Percentiles rank a stretch among this genome's conserved stretches.
These are phyloP conservation scores for Lottia gigantea DNA, from an alignment of 2,888 invertebrate species.

Conservation along the genomic window DNA sequence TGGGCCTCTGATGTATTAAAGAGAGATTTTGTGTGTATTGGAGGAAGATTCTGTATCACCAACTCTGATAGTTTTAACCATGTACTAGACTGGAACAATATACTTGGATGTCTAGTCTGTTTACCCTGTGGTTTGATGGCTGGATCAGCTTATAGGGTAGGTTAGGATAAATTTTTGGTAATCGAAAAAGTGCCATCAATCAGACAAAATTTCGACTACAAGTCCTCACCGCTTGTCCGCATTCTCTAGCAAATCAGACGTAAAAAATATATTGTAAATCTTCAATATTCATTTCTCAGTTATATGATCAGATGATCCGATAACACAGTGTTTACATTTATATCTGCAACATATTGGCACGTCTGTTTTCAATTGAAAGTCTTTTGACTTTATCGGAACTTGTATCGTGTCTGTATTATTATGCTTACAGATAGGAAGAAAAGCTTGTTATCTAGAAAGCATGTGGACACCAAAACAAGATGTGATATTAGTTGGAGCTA, in stretches of 20 bases:
- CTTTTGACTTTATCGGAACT: too few species aligned
- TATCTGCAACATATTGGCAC: too few species aligned
- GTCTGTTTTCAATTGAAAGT: too few species aligned
- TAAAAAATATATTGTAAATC: too few species aligned
- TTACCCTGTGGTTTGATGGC: conserved; percentile 16
- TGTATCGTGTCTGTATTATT: not conserved
- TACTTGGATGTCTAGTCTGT: conserved; percentile 18
- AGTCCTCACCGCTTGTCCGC: too few species aligned
- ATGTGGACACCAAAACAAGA: not conserved
- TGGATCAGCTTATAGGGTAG: conserved; percentile 16
- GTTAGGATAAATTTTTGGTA: too few species aligned
- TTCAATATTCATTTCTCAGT: too few species aligned
- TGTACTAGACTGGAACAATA: conserved; percentile 20
- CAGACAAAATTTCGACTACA: too few species aligned
- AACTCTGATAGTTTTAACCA: conserved; percentile 18
- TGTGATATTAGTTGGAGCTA: not conserved
- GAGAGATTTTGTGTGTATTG: conserved; percentile 18
- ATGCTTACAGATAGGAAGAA: not conserved
- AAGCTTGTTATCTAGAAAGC: not conserved
- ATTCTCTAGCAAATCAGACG: too few species aligned
- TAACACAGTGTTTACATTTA: too few species aligned
- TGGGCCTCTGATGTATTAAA: conserved; percentile 16
- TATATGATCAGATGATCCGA: too few species aligned
- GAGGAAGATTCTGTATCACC: conserved; percentile 19
- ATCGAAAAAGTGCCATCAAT: too few species aligned